Conservation (phyloP, 2,888 invertebrate species). For the Lithophane leautieri region DNA sequence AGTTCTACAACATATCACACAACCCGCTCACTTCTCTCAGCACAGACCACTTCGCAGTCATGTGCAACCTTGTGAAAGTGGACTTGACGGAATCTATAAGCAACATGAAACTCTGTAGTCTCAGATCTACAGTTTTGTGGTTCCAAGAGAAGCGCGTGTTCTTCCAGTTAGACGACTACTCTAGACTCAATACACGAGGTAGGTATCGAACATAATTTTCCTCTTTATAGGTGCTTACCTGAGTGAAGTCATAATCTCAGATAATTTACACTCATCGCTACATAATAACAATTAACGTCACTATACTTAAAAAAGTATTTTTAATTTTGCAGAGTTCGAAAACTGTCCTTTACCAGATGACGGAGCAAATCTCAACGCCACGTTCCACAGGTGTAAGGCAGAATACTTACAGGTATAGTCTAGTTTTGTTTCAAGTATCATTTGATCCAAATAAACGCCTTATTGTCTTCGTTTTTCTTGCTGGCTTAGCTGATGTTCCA, state of each 20-base stretch:
- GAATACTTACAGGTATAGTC: constrained; percentile 77
- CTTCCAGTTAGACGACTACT: constrained; percentile 82
- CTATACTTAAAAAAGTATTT: neutral
- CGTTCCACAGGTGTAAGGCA: constrained; percentile 79
- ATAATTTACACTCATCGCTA: neutral
- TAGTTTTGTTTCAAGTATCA: neutral
- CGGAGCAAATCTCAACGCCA: constrained; percentile 75
- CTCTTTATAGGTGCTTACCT: no score
- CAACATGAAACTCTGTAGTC: constrained; percentile 76
- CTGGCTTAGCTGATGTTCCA: neutral
- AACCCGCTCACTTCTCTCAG: constrained; percentile 88
- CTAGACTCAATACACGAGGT: constrained; percentile 82
- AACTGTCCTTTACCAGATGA: constrained; percentile 76
- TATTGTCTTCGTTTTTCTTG: neutral
- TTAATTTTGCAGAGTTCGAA: constrained; percentile 80
- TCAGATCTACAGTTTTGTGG: constrained; percentile 81
- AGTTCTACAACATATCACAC: constrained; percentile 91
- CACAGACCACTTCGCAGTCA: constrained; percentile 90
- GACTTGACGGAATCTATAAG: constrained; percentile 86
- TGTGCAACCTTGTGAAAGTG: constrained; percentile 91
- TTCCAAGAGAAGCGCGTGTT: constrained; percentile 79
- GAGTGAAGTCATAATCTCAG: no score
- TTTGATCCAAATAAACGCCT: neutral
- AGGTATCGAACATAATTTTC: constrained; percentile 40
- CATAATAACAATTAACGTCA: neutral